Evolutionary conservation across 2,113 vertebrate genomes (phyloP).

Genomic region (Struthidea cinerea): DNA sequence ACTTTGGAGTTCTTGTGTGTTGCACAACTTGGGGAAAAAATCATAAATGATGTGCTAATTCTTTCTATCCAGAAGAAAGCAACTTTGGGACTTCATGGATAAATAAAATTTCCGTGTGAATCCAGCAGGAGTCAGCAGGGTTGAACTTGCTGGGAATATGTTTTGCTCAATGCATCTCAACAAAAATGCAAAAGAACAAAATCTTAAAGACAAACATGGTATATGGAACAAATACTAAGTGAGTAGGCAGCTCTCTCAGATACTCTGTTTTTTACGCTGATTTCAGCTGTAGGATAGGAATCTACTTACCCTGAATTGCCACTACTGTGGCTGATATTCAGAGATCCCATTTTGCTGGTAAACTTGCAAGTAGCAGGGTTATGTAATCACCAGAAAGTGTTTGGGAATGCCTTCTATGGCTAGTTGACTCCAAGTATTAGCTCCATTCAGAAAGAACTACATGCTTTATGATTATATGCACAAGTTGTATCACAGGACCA

Average conservation of each 20-base stretch:
- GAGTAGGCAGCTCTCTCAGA: neutral
- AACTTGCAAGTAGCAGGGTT: neutral
- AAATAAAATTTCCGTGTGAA: neutral
- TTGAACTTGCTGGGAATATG: constrained; percentile 27
- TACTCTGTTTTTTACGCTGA: neutral
- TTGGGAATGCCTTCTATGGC: neutral
- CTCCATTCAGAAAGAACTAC: neutral
- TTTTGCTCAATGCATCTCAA: neutral
- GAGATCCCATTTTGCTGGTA: neutral
- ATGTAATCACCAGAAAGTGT: neutral
- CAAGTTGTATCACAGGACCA: neutral
- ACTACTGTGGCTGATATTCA: neutral
- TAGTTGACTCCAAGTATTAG: neutral
- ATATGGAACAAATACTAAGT: neutral
- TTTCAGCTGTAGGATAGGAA: neutral
- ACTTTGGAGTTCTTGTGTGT: neutral
- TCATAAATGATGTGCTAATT: constrained; percentile 9
- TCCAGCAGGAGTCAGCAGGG: neutral
- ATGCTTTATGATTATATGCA: neutral
- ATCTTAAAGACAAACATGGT: neutral
- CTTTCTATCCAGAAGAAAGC: neutral
- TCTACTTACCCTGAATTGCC: neutral
- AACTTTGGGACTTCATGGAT: neutral
- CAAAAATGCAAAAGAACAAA: neutral
- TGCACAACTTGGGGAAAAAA: constrained; percentile 6